These are phyloP conservation scores for Andrena trimmerana DNA, from an alignment of 2,888 invertebrate species.

Conservation along the genomic window DNA sequence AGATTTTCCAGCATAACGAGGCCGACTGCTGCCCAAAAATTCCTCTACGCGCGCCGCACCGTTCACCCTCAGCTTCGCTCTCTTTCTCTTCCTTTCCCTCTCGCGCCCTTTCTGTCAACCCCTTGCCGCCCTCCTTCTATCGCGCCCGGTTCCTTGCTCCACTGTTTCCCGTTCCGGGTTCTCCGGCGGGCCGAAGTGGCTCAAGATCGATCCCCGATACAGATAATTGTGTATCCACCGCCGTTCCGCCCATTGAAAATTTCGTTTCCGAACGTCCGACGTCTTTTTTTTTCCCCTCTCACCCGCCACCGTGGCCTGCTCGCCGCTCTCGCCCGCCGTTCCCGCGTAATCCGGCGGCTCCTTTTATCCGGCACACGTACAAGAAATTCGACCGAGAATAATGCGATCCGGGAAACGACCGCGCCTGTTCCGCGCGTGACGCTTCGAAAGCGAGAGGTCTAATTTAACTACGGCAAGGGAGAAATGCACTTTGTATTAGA, in stretches of 20 bases:
- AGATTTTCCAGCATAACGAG: constrained; percentile 83
- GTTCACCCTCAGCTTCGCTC: constrained; percentile 8
- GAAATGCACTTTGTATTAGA: constrained; percentile 7
- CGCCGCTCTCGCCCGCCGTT: constrained; percentile 16
- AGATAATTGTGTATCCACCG: constrained; percentile 61
- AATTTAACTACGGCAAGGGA: constrained; percentile 19
- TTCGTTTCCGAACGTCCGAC: constrained; percentile 34
- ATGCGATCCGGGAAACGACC: constrained; percentile 20
- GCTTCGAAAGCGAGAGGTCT: background rate
- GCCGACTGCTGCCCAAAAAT: constrained; percentile 79
- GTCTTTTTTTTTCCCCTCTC: background rate
- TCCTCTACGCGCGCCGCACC: constrained; percentile 61
- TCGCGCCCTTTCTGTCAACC: constrained; percentile 23
- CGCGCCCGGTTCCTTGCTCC: constrained; percentile 23
- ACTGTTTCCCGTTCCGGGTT: constrained; percentile 18
- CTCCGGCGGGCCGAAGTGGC: constrained; percentile 38
- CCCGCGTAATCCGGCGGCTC: constrained; percentile 29
- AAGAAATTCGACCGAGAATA: constrained; percentile 24
- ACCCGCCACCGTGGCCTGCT: background rate
- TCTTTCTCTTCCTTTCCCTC: background rate
- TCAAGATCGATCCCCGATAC: constrained; percentile 58
- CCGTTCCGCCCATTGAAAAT: constrained; percentile 48
- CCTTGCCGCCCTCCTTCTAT: constrained; percentile 7
- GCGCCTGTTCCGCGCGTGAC: constrained; percentile 3
- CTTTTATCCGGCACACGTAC: constrained; percentile 32